A percentile compares a stretch with the other conserved stretches of the same genome.
phyloP scores from a whole-genome alignment of 2,888 invertebrate genomes.

The Chymomyza fuscimana region DNA sequence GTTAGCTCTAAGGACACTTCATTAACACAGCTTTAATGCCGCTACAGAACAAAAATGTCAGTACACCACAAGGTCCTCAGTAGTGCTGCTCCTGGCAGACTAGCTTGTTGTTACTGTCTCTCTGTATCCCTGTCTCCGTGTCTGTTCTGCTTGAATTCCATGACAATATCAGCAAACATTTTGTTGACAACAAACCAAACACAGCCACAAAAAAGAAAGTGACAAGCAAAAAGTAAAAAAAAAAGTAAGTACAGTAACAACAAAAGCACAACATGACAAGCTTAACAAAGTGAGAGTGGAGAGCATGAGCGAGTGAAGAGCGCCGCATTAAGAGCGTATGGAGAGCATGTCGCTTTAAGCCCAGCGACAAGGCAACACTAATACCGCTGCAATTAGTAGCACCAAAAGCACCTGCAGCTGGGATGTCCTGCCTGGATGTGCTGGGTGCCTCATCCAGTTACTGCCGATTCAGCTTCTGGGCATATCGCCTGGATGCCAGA shows the following conservation, averaged over 20 bases:
- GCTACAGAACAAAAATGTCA: slow-evolving; percentile 22
- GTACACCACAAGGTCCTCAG: slow-evolving; percentile 18
- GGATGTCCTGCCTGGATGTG: background rate
- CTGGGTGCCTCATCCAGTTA: background rate
- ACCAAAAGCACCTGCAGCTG: slow-evolving; percentile 53
- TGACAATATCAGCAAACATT: slow-evolving; percentile 41
- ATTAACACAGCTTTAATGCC: slow-evolving; percentile 46
- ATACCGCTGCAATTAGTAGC: slow-evolving; percentile 68
- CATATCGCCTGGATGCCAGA: slow-evolving; percentile 49
- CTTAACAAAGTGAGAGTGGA: background rate
- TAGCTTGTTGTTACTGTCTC: slow-evolving; percentile 29
- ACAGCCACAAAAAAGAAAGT: slow-evolving; percentile 9
- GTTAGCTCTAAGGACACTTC: slow-evolving; percentile 31
- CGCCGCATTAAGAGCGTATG: background rate
- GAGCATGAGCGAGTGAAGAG: no score
- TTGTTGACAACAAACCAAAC: slow-evolving; percentile 26
- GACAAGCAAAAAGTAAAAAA: background rate
- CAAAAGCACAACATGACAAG: slow-evolving; percentile 3
- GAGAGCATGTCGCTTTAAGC: slow-evolving; percentile 46
- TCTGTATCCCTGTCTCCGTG: background rate
- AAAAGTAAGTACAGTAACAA: background rate
- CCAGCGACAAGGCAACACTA: slow-evolving; percentile 69
- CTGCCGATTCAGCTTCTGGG: slow-evolving; percentile 22
- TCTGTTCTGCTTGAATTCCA: slow-evolving; percentile 8
- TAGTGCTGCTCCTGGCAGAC: slow-evolving; percentile 18